These are phyloP conservation scores for Paramormyrops kingsleyae DNA, from an alignment of 2,113 vertebrate species.

Conservation along the genomic window DNA sequence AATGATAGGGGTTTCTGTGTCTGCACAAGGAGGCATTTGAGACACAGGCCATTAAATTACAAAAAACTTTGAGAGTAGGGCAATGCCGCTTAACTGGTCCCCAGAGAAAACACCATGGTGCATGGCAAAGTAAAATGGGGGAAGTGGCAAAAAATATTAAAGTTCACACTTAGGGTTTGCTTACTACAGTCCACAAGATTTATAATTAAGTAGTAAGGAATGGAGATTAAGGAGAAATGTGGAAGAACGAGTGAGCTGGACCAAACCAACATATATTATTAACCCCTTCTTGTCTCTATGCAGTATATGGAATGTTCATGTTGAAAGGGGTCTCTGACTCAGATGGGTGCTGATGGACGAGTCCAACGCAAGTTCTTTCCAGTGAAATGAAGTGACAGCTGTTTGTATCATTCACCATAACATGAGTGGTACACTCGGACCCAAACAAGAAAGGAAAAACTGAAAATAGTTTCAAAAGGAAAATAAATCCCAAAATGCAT, in stretches of 20 bases:
- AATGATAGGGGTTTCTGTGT: background rate
- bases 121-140: background rate
- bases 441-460: background rate
- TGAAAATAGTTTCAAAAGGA: background rate
- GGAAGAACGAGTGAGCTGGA: constrained; percentile 42
- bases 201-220: constrained; percentile 58
- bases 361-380: background rate
- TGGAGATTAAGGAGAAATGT: constrained; percentile 54
- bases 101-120: constrained; percentile 10
- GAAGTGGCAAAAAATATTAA: constrained; percentile 43
- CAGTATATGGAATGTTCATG: too few species aligned
- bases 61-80: background rate
- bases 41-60: background rate
- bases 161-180: constrained; percentile 34
- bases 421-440: background rate
- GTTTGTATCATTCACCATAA: background rate
- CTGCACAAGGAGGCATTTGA: background rate
- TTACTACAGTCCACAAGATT: constrained; percentile 53
- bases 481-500: constrained; percentile 30
- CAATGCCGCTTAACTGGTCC: constrained; percentile 11
- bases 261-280: constrained; percentile 47
- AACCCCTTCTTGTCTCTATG: constrained; percentile 33
- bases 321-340: background rate
- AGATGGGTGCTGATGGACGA: background rate
- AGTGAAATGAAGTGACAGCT: background rate